A percentile compares a stretch with the other conserved stretches of the same genome.
These are phyloP conservation scores for Patiria pectinifera DNA, from an alignment of 53 echinoderm and acorn worm species.

Conservation along the genomic window DNA sequence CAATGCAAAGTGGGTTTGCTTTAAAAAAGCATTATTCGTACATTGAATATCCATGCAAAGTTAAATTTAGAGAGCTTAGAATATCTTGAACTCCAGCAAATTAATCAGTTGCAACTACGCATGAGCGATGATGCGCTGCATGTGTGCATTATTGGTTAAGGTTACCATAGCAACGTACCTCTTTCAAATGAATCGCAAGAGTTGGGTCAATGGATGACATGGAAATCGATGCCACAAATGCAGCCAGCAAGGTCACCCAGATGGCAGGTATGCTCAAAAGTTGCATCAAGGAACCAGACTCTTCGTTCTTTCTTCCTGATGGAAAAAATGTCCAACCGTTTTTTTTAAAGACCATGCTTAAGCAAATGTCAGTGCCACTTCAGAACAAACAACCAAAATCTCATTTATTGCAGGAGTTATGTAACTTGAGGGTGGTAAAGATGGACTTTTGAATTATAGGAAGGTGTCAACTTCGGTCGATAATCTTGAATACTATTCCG, in stretches of 20 bases:
- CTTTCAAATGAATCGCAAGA: neutral
- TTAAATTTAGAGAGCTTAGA: too few relatives aligned
- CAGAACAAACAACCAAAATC: too few relatives aligned
- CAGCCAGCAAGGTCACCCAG: neutral
- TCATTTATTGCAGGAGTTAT: too few relatives aligned
- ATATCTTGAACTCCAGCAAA: too few relatives aligned
- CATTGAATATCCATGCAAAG: too few relatives aligned
- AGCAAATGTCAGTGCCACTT: neutral
- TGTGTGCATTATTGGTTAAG: neutral
- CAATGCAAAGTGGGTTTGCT: too few relatives aligned
- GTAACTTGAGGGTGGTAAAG: too few relatives aligned
- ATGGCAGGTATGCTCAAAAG: neutral
- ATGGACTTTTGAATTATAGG: too few relatives aligned
- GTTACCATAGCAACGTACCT: neutral
- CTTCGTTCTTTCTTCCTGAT: neutral
- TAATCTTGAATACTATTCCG: too few relatives aligned
- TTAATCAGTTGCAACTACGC: neutral
- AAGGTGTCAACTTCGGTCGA: too few relatives aligned
- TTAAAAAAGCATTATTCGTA: too few relatives aligned
- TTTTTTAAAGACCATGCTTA: neutral
- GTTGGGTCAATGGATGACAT: neutral
- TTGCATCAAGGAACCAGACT: slow-evolving; percentile 7
- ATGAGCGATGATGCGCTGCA: neutral
- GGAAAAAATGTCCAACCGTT: neutral
- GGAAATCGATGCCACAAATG: neutral